Conservation (phyloP, 2,888 invertebrate genomes). For the Megamerina dolium region DNA sequence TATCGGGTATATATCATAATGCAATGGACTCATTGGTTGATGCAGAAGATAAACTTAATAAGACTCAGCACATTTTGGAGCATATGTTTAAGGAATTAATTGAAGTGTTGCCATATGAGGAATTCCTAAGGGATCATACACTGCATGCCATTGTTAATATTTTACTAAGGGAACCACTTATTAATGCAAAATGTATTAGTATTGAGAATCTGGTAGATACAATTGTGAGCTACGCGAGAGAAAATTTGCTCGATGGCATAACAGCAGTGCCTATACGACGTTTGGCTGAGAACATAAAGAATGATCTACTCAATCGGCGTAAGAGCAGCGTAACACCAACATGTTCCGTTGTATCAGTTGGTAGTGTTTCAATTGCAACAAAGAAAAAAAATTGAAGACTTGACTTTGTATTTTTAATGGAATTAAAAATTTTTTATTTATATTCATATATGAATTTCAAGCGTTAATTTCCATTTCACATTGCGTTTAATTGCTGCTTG, state of each 20-base stretch:
- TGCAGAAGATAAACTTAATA: slow-evolving; percentile 29
- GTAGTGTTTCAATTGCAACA: slow-evolving; percentile 16
- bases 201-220: slow-evolving; percentile 32
- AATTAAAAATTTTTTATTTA: too few species aligned
- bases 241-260: slow-evolving; percentile 41
- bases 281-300: slow-evolving; percentile 28
- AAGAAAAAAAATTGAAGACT: slow-evolving; percentile 5
- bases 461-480: too few species aligned
- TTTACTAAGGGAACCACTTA: too few species aligned
- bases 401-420: slow-evolving; percentile 3
- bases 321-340: neutral
- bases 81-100: slow-evolving; percentile 37
- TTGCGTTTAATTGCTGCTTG: too few species aligned
- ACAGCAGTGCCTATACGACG: slow-evolving; percentile 35
- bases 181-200: too few species aligned
- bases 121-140: slow-evolving; percentile 35
- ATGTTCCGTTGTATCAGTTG: slow-evolving; percentile 18
- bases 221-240: slow-evolving; percentile 32
- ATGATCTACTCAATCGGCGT: slow-evolving; percentile 27
- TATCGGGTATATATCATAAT: slow-evolving; percentile 37
- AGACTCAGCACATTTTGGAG: slow-evolving; percentile 34
- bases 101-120: slow-evolving; percentile 40
- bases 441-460: too few species aligned
- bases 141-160: slow-evolving; percentile 30
- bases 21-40: slow-evolving; percentile 31